A percentile compares a stretch with the other conserved stretches of the same genome.
These are phyloP conservation scores for Podarcis raffonei DNA, from an alignment of 2,113 vertebrate species.

Conservation along the genomic window DNA sequence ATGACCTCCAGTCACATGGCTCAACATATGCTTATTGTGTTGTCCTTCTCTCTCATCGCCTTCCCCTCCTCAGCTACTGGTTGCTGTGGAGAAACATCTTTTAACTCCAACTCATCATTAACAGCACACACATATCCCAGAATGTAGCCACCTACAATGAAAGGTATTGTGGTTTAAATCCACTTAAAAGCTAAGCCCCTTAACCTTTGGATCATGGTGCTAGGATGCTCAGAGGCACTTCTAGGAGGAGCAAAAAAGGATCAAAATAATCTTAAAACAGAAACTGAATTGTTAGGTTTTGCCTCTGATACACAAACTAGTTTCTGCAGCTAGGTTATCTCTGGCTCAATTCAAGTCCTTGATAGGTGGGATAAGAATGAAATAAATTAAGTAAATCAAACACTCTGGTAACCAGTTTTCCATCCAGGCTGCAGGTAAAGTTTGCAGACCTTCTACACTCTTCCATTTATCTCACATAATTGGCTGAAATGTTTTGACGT, in stretches of 20 bases:
- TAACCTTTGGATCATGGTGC: too few species aligned
- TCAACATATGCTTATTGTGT: too few species aligned
- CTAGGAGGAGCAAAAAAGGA: neutral
- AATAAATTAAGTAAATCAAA: too few species aligned
- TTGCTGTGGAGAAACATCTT: too few species aligned
- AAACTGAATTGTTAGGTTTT: neutral
- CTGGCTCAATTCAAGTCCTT: neutral
- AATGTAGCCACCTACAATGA: neutral
- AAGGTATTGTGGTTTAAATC: neutral
- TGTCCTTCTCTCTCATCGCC: too few species aligned
- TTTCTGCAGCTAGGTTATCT: neutral
- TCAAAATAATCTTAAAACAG: neutral
- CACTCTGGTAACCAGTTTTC: neutral
- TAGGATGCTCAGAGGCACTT: neutral
- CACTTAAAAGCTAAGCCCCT: neutral
- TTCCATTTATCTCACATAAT: neutral
- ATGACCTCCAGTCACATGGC: too few species aligned
- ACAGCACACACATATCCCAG: too few species aligned
- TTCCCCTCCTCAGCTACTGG: too few species aligned
- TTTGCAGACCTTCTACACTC: neutral
- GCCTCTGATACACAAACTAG: neutral
- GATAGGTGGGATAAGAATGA: too few species aligned
- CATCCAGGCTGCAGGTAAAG: neutral
- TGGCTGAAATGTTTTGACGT: rapidly evolving
- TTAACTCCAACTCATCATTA: too few species aligned